Base-by-base conservation (phyloP, 2,113 vertebrate species). In the Sceloporus undulatus region DNA sequence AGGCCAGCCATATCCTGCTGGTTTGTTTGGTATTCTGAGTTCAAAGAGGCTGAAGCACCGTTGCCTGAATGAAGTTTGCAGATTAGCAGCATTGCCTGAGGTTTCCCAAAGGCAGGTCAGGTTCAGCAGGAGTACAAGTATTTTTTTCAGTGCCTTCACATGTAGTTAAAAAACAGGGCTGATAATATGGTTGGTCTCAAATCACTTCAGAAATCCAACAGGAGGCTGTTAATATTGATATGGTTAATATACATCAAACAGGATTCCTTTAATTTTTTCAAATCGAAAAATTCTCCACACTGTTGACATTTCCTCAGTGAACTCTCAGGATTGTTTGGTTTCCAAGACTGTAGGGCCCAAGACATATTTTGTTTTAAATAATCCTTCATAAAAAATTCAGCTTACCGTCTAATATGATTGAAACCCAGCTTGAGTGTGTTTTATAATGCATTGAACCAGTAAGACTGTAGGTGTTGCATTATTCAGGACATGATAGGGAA, bases 381-480 rank as follows among this genome's bases (percentile, higher is more conserved):
- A 97, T 97, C 96, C 96, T 97, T 97, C 95, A 97, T 97, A 96
- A 97, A 97, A 97, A 96, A 98, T 97, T 96, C 95, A 98, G 85
- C 91, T 96, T 96, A 96, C 94, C 91, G 94, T 96, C 96, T 97
- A 97, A 97, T 96, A 96, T 96, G 97, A 97, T 96, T 97, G 96
- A 97, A 96, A 97, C 95, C 95, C 96, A 94, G 95, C 91, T 96
- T 96, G 93, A 96, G 92, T 95, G 91, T 97, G 95, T 96, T 97
- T 97, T 97, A 96, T 97, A 97, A 98, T 97, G 97, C 97, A 97
- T 97, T 96, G 96, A 97, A 96, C 95, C 96, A 91, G 94, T 97
- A 96, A 96, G 96, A 95, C 94, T 96, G 91, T 91, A 89, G 71
- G 59, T 94, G 87, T 68, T 98, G 97, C 97, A 98, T 98, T 97